These are phyloP conservation scores for Cheilosia variabilis DNA, from an alignment of 2,888 invertebrate species.

Conservation along the genomic window DNA sequence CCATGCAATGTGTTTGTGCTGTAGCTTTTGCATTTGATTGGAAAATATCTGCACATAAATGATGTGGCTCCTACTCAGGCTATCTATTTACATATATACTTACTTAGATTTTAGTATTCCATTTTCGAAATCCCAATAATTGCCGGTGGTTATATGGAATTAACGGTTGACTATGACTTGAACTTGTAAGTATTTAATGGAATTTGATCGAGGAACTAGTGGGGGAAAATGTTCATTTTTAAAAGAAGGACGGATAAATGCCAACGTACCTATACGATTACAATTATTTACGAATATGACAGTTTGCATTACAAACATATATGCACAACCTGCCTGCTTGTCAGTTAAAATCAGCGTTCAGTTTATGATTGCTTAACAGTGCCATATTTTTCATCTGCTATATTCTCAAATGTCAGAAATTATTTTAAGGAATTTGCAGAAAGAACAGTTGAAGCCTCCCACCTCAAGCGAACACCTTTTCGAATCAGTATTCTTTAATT, in stretches of 20 bases:
- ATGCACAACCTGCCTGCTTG: too few relatives aligned
- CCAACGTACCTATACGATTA: too few relatives aligned
- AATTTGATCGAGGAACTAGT: too few relatives aligned
- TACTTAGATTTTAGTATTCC: neutral
- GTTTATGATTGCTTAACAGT: neutral
- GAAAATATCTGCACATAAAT: neutral
- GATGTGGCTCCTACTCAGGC: neutral
- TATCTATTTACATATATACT: neutral
- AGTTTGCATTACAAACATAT: too few relatives aligned
- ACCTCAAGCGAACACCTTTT: conserved; percentile 72
- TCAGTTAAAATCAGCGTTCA: too few relatives aligned
- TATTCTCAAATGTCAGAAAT: conserved; percentile 55
- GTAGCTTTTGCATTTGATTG: neutral
- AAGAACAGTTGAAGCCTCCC: conserved; percentile 70
- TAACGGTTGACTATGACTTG: neutral
- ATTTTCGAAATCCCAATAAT: neutral
- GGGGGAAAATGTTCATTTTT: too few relatives aligned
- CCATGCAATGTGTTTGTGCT: conserved; percentile 17
- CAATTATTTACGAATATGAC: too few relatives aligned
- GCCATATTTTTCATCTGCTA: conserved; percentile 11
- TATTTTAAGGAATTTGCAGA: conserved; percentile 41
- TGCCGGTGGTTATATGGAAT: conserved; percentile 6
- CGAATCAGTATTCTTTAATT: conserved; percentile 71
- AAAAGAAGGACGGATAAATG: too few relatives aligned
- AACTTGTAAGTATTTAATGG: neutral